A percentile compares a stretch with the other conserved stretches of the same genome.
These are phyloP conservation scores for Chelonus insularis DNA, from an alignment of 1,140 invertebrate genomes.

Conservation along the genomic window DNA sequence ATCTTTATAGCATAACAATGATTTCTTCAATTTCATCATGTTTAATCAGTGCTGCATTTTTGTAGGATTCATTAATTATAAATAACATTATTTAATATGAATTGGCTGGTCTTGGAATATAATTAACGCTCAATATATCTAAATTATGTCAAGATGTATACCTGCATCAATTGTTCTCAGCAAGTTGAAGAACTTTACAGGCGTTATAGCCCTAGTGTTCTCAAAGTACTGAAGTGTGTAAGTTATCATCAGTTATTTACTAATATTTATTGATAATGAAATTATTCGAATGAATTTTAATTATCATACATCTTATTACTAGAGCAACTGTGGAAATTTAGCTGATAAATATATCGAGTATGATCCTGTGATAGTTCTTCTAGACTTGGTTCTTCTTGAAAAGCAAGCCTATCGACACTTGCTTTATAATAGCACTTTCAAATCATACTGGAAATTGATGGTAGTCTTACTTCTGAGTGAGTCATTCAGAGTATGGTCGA, in stretches of 20 bases:
- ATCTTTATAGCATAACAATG: no score
- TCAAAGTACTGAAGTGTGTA: slow-evolving; percentile 76
- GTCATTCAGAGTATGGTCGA: slow-evolving; percentile 48
- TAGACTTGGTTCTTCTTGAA: slow-evolving; percentile 80
- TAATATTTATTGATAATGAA: neutral
- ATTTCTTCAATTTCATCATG: no score
- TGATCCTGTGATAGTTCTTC: slow-evolving; percentile 79
- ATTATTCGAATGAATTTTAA: neutral
- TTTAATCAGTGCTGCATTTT: no score
- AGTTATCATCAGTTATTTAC: slow-evolving; percentile 46
- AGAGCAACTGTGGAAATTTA: slow-evolving; percentile 72
- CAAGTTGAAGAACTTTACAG: slow-evolving; percentile 66
- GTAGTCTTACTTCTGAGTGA: slow-evolving; percentile 50
- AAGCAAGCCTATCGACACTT: slow-evolving; percentile 81
- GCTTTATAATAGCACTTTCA: slow-evolving; percentile 75
- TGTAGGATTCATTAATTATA: no score
- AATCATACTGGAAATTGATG: slow-evolving; percentile 57
- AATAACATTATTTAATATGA: no score
- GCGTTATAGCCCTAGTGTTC: slow-evolving; percentile 69
- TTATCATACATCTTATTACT: slow-evolving; percentile 15
- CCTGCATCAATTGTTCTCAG: slow-evolving; percentile 71
- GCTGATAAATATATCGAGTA: slow-evolving; percentile 91
- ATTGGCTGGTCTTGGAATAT: no score
- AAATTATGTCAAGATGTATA: slow-evolving; percentile 47
- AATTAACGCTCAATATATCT: neutral